These are phyloP conservation scores for Bactericera cockerelli DNA, from an alignment of 1,140 invertebrate species.

Conservation along the genomic window DNA sequence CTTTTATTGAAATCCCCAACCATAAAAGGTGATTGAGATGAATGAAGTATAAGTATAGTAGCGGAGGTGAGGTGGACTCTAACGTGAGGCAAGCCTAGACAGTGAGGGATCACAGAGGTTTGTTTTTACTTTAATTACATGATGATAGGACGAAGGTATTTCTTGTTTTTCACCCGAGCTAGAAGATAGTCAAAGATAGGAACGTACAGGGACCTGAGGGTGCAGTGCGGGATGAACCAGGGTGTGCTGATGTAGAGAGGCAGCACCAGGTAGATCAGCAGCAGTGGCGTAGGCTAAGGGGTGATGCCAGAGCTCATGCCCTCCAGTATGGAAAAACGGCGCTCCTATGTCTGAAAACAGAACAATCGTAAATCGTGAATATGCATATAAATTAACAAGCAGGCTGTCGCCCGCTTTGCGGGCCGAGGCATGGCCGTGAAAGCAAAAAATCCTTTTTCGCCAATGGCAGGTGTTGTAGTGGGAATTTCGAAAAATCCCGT, in stretches of 20 bases:
- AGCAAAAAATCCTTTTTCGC: too few species aligned
- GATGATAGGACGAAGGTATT: slow-evolving; percentile 21
- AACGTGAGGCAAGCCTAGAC: too few species aligned
- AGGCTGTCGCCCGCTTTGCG: too few species aligned
- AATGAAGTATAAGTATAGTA: too few species aligned
- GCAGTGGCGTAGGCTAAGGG: slow-evolving; percentile 69
- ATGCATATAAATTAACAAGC: neutral
- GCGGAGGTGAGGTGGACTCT: too few species aligned
- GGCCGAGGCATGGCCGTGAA: too few species aligned
- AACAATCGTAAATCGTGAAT: slow-evolving; percentile 12
- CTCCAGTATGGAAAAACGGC: slow-evolving; percentile 75
- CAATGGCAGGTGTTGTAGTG: too few species aligned
- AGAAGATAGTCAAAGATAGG: slow-evolving; percentile 82
- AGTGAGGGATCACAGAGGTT: too few species aligned
- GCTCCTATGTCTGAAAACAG: slow-evolving; percentile 66
- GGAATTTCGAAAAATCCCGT: too few species aligned
- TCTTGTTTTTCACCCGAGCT: slow-evolving; percentile 46
- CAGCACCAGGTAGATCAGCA: slow-evolving; percentile 62
- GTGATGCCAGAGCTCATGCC: slow-evolving; percentile 85
- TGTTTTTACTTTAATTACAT: slow-evolving; percentile 19
- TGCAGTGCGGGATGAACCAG: slow-evolving; percentile 89
- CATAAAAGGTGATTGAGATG: too few species aligned
- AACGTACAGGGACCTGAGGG: slow-evolving; percentile 89
- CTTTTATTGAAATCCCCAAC: too few species aligned
- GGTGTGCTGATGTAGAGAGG: slow-evolving; percentile 62